phyloP scores from a whole-genome alignment of 2,797 vertebrate genomes.

The Mormyrops attenuatus region DNA sequence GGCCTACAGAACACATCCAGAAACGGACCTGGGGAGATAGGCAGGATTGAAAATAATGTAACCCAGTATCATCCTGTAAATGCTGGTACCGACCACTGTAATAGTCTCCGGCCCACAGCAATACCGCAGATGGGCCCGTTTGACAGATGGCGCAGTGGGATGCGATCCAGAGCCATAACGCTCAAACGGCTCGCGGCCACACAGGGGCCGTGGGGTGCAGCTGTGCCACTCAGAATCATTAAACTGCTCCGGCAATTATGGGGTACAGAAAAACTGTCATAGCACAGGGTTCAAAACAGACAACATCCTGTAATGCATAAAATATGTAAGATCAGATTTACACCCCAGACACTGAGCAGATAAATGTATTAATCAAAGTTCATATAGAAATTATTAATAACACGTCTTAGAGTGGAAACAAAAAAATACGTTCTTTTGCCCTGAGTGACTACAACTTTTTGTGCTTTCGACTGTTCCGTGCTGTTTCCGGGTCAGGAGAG shows the following conservation, averaged over 20 bases:
- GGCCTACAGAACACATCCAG: slow-evolving; percentile 73
- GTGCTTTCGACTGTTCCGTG: not conserved
- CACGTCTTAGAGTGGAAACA: not conserved
- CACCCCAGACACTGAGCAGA: not conserved
- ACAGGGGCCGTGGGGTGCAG: not conserved
- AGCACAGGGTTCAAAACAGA: not conserved
- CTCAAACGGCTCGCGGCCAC: not conserved
- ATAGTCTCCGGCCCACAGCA: not conserved
- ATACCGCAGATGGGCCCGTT: not conserved
- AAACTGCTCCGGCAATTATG: not conserved
- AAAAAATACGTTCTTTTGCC: not conserved
- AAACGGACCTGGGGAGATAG: slow-evolving; percentile 73
- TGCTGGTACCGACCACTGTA: not conserved
- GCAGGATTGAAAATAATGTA: slow-evolving; percentile 17
- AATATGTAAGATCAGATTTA: not conserved
- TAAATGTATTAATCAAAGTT: slow-evolving; percentile 11
- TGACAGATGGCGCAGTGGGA: not conserved
- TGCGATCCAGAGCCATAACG: not conserved
- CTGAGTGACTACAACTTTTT: not conserved
- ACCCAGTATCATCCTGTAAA: not conserved
- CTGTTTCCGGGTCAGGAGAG: not conserved
- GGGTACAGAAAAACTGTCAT: not conserved
- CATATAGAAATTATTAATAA: slow-evolving; percentile 10
- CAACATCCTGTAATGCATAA: not conserved
- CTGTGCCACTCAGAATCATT: not conserved